Conservation (phyloP, 2,888 invertebrate species). For the Synanthedon vespiformis region DNA sequence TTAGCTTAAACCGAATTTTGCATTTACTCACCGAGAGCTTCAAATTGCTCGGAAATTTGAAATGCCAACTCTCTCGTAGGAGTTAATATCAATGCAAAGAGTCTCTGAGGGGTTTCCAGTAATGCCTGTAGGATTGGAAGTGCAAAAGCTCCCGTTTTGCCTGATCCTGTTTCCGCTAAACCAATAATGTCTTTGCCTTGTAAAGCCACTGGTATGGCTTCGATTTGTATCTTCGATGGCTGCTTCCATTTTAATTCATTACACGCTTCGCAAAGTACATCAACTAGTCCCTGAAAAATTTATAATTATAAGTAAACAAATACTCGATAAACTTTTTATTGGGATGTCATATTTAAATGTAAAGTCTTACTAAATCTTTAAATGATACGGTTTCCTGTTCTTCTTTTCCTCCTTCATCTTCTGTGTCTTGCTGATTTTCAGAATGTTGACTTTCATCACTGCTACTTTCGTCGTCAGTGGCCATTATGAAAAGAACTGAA, state of each 20-base stretch:
- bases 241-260: constrained; percentile 91
- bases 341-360: not conserved
- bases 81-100: constrained; percentile 93
- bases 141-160: constrained; percentile 98
- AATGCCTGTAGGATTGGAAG: constrained; percentile 94
- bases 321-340: no score
- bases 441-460: constrained; percentile 21
- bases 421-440: constrained; percentile 13
- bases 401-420: constrained; percentile 4
- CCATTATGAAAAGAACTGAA: constrained; percentile 24
- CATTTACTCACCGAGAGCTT: constrained; percentile 83
- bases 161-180: constrained; percentile 88
- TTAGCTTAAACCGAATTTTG: not conserved
- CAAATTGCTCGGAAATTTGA: constrained; percentile 98
- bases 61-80: constrained; percentile 98
- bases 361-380: constrained; percentile 49
- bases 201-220: constrained; percentile 92
- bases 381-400: constrained; percentile 52
- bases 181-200: constrained; percentile 80
- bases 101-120: constrained; percentile 90
- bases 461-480: constrained; percentile 33
- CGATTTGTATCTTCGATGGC: constrained; percentile 95
- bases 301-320: not conserved
- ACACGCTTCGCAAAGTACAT: constrained; percentile 92
- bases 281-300: constrained; percentile 83